Percentiles rank a stretch among this genome's conserved stretches.
These are phyloP conservation scores for Bombus superbus DNA, from an alignment of 1,140 invertebrate genomes.

Conservation along the genomic window DNA sequence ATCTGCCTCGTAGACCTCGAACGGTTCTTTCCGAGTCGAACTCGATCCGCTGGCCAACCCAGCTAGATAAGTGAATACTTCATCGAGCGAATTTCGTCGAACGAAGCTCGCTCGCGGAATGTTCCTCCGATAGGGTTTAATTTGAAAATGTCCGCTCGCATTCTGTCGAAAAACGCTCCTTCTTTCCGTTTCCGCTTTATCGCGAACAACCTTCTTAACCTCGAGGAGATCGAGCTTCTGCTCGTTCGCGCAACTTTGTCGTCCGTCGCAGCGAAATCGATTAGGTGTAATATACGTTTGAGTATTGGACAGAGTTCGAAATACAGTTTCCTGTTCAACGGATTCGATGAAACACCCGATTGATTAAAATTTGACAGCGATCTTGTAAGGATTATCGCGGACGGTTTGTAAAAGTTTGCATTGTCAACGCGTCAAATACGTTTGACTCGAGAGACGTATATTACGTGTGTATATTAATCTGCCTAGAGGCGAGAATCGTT, in stretches of 20 bases:
- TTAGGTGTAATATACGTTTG: background rate
- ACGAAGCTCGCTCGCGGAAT: conserved; percentile 5
- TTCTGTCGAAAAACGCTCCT: background rate
- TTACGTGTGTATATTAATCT: no score
- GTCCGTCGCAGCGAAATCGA: background rate
- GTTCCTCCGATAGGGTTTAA: conserved; percentile 12
- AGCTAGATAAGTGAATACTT: conserved; percentile 31
- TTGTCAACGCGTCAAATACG: no score
- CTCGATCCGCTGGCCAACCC: background rate
- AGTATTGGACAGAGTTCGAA: background rate
- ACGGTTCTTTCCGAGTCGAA: background rate
- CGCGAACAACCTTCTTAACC: background rate
- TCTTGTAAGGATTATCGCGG: background rate
- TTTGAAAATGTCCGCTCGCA: conserved; percentile 15
- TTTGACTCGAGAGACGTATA: no score
- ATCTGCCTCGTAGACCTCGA: conserved; percentile 14
- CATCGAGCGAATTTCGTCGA: conserved; percentile 15
- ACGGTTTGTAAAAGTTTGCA: no score
- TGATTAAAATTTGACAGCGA: background rate
- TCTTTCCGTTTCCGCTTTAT: background rate
- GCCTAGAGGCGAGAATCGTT: fast-evolving
- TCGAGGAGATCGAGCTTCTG: background rate
- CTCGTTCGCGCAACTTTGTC: background rate
- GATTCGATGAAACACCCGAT: background rate
- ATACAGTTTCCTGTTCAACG: background rate